phyloP scores from a whole-genome alignment of 2,888 invertebrate species.

The Epirrhoe tristata region DNA sequence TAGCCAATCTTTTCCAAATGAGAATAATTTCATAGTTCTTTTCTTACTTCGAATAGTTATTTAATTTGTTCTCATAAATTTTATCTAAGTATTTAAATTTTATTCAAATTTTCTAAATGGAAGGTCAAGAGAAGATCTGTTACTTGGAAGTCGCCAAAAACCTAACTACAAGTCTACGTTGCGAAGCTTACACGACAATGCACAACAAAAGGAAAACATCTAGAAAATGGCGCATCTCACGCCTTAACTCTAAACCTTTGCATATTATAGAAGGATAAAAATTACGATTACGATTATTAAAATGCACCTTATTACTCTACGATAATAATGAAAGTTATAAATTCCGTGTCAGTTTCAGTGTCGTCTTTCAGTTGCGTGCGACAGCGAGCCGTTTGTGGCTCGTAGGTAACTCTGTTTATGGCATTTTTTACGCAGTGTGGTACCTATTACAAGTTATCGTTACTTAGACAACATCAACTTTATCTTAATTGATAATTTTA shows the following conservation, averaged over 20 bases:
- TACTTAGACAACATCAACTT: constrained; percentile 59
- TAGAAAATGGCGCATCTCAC: constrained; percentile 73
- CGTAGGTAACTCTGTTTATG: constrained; percentile 62
- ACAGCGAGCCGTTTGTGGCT: constrained; percentile 33
- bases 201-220: constrained; percentile 81
- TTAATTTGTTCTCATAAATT: constrained; percentile 69
- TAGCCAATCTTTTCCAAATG: constrained; percentile 47
- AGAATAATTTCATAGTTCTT: constrained; percentile 56
- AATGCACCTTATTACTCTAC: constrained; percentile 79
- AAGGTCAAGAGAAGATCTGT: constrained; percentile 79
- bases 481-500: constrained; percentile 60
- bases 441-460: constrained; percentile 52
- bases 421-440: constrained; percentile 47
- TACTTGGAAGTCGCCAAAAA: constrained; percentile 81
- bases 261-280: constrained; percentile 77
- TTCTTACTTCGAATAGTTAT: constrained; percentile 34
- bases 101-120: constrained; percentile 76
- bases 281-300: constrained; percentile 79
- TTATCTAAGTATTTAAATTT: constrained; percentile 66
- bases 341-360: constrained; percentile 55
- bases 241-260: constrained; percentile 76
- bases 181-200: constrained; percentile 79
- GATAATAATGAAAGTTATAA: constrained; percentile 69
- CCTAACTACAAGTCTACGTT: constrained; percentile 80
- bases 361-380: constrained; percentile 36